Conservation (phyloP, 2,797 vertebrate species). For the Caiman crocodilus region DNA sequence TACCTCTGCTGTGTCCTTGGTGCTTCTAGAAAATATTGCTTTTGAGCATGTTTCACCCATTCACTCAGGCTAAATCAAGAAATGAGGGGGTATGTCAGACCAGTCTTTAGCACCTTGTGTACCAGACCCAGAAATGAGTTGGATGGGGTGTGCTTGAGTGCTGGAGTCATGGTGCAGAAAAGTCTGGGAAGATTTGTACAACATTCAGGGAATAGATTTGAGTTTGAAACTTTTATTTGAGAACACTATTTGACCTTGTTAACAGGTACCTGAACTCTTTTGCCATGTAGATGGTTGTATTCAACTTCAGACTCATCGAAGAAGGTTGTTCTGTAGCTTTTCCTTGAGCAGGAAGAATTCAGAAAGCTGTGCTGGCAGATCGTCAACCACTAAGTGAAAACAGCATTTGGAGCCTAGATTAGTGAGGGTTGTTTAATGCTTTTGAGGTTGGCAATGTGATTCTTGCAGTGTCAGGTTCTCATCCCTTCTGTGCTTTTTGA, state of each 20-base stretch:
- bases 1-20: no score
- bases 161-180: no score
- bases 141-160: no score
- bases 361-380: not conserved
- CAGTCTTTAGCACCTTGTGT: no score
- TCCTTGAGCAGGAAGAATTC: not conserved
- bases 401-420: not conserved
- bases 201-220: not conserved
- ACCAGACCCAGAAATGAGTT: no score
- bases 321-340: not conserved
- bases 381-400: not conserved
- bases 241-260: not conserved
- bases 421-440: not conserved
- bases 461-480: not conserved
- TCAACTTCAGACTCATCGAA: not conserved
- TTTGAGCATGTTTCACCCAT: no score
- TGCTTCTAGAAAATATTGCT: no score
- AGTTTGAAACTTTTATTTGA: not conserved
- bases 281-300: not conserved
- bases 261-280: not conserved
- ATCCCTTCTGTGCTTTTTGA: not conserved
- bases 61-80: no score
- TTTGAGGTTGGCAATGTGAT: not conserved
- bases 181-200: not conserved
- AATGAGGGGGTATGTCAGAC: no score